These are phyloP conservation scores for Catocala fraxini DNA, from an alignment of 2,888 invertebrate species.

Conservation along the genomic window DNA sequence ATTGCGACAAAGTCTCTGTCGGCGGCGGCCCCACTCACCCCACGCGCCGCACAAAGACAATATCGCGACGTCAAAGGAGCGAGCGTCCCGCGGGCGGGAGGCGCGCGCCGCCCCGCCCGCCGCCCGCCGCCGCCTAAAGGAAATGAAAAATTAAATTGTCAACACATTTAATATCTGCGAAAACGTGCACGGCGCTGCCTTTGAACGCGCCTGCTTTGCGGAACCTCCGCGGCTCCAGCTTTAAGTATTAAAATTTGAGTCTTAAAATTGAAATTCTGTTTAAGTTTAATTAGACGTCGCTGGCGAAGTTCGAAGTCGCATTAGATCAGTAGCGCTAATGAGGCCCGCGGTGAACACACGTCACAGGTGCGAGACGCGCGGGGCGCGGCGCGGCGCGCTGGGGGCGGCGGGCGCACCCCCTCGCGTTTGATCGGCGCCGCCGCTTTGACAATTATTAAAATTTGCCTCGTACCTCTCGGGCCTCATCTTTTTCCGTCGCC, in stretches of 20 bases:
- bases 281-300: conserved; percentile 84
- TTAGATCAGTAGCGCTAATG: conserved; percentile 86
- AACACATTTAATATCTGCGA: conserved; percentile 88
- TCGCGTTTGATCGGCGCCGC: conserved; percentile 87
- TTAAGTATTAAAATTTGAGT: conserved; percentile 85
- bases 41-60: conserved; percentile 87
- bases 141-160: conserved; percentile 88
- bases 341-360: conserved; percentile 84
- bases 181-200: conserved; percentile 86
- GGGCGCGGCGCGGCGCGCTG: conserved; percentile 37
- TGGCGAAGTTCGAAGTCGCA: conserved; percentile 82
- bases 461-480: conserved; percentile 87
- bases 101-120: conserved; percentile 65
- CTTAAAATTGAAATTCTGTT: conserved; percentile 85
- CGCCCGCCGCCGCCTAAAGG: conserved; percentile 79
- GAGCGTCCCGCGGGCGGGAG: conserved; percentile 70
- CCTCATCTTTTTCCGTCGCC: conserved; percentile 87
- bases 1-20: conserved; percentile 88
- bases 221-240: conserved; percentile 77
- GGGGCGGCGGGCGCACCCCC: conserved; percentile 54
- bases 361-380: conserved; percentile 72
- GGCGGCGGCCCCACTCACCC: conserved; percentile 82
- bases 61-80: conserved; percentile 88
- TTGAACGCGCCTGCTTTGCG: conserved; percentile 83
- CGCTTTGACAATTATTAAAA: conserved; percentile 89